Conservation (phyloP, 2,113 vertebrate genomes). For the Petaurus breviceps region DNA sequence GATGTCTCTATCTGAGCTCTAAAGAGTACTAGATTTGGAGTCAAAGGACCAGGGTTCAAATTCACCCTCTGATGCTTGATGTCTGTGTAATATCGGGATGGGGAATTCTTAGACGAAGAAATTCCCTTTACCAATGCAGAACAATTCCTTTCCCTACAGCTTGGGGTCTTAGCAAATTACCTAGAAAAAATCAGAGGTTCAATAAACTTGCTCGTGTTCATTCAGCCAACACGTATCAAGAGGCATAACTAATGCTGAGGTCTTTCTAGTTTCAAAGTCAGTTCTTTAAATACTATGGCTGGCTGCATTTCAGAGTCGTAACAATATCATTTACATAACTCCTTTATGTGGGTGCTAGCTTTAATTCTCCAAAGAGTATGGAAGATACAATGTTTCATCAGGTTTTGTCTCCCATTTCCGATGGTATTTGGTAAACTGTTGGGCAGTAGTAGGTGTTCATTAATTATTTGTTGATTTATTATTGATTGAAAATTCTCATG, state of each 20-base stretch:
- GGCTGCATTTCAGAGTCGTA: not conserved
- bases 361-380: not conserved
- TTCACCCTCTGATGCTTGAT: too few relatives aligned
- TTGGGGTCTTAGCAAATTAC: not conserved
- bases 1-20: too few relatives aligned
- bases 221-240: not conserved
- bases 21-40: too few relatives aligned
- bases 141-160: not conserved
- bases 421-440: not conserved
- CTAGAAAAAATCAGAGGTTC: not conserved
- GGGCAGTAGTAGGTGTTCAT: not conserved
- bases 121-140: not conserved
- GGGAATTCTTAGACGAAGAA: not conserved
- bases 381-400: not conserved
- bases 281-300: not conserved
- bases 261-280: not conserved
- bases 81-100: not conserved
- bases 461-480: constrained; percentile 17
- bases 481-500: not conserved
- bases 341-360: not conserved
- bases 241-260: not conserved
- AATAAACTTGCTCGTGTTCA: not conserved
- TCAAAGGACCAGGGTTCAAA: too few relatives aligned
- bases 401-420: not conserved
- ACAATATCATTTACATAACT: not conserved